Evolutionary conservation across 2,888 invertebrate species (phyloP).

Genomic region (Panopea generosa): DNA sequence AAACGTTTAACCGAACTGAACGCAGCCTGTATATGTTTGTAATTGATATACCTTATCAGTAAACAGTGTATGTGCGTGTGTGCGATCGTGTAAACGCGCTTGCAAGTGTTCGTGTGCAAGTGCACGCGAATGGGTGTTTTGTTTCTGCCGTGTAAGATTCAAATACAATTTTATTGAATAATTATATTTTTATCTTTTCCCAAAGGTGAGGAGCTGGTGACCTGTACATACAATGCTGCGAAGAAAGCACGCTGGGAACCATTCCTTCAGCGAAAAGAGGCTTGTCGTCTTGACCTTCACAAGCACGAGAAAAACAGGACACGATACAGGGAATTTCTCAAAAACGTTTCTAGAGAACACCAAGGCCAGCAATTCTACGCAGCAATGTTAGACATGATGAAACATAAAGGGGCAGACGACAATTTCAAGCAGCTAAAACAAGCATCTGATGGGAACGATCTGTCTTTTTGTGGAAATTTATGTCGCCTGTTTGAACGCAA

Average conservation of each 20-base stretch:
- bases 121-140: too few relatives aligned
- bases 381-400: slow-evolving; percentile 68
- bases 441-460: slow-evolving; percentile 29
- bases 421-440: slow-evolving; percentile 63
- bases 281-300: slow-evolving; percentile 76
- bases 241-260: slow-evolving; percentile 70
- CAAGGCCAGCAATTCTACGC: slow-evolving; percentile 74
- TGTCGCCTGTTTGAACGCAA: slow-evolving; percentile 75
- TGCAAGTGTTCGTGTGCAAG: too few relatives aligned
- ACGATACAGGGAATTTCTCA: slow-evolving; percentile 71
- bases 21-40: too few relatives aligned
- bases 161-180: too few relatives aligned
- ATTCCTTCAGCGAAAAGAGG: slow-evolving; percentile 73
- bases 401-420: slow-evolving; percentile 73
- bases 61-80: too few relatives aligned
- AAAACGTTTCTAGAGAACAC: slow-evolving; percentile 71
- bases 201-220: slow-evolving; percentile 67
- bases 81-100: too few relatives aligned
- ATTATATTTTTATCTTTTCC: too few relatives aligned
- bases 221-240: slow-evolving; percentile 68
- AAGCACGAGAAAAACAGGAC: slow-evolving; percentile 73
- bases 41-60: too few relatives aligned
- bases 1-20: too few relatives aligned
- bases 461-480: slow-evolving; percentile 71
- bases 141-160: too few relatives aligned